Evolutionary conservation across 1,140 invertebrate genomes (phyloP), one percentile per base, ranked within the genome.

Genomic region (Ostrea denselamellosa): DNA sequence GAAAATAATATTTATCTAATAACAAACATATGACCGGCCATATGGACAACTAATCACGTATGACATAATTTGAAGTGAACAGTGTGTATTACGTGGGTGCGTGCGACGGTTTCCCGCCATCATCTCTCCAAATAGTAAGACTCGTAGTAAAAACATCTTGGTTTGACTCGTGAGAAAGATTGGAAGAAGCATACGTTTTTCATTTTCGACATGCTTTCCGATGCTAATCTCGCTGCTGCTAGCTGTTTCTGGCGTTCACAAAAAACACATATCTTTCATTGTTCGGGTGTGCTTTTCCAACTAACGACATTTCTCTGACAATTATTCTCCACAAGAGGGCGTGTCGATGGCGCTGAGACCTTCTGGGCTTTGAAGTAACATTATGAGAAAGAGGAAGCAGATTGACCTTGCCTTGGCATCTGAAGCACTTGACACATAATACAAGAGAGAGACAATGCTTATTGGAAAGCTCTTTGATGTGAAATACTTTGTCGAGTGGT

Each of bases 231-330:
- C 68, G 25, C 68, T 34, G 68, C 68, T 77, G 68, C 68, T 77
- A 25, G 25, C 68, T 77, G 68, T 77, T 77, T 77, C 68, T 77
- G 65, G 65, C 65, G 68, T 25, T 77, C 68, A 77, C 68, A 77
- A 77, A 77, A 44, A 77, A 77, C 68, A 77, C 68, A 77, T 77
- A 77, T 77, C 22, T 77, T 77, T 77, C 68, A 77, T 77, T 77
- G 68, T 77, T 77, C 28, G 25, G 25, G 68, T 77, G 68, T 77
- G 68, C 68, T 77, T 77, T 77, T 77, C 68, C 68, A 77, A 77
- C 68, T 77, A 77, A 77, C 68, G 22, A 77, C 68, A 77, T 77
- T 77, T 77, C 68, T 77, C 68, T 77, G 68, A 77, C 68, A 77
- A 77, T 77, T 77, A 77, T 77, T 77, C 68, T 77, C 68, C 68